Base-by-base conservation (phyloP, 2,113 vertebrate genomes). In the Psephotus haematonotus region DNA sequence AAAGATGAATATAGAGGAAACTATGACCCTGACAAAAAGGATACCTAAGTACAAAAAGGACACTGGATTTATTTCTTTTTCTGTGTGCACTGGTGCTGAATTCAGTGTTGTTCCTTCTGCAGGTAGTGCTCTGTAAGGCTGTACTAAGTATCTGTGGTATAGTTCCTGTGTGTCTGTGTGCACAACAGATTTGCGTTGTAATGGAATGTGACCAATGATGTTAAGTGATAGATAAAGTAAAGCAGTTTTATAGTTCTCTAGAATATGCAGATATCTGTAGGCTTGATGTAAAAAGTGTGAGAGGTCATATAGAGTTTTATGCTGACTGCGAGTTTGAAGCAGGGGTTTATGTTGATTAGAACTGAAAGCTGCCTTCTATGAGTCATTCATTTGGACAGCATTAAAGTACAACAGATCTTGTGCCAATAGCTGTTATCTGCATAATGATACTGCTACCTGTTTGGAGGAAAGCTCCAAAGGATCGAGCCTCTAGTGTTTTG, bases 111-210 rank as follows among this genome's bases (percentile, higher is more conserved):
- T 59, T 93, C 67, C 35, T 93, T 86, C 63, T 62, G 18, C n/a
- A 79, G 37, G 6, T 17, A 17, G 39, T 19, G 31, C n/a, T 35
- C 52, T 35, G 22, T 35, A 72, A 72, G 64, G 47, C 46, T 81
- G 12, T n/a, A 7, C 33, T 44, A 7, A 35, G 7, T 71, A 13
- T 46, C 25, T 20, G 31, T 55, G 35, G 2, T 55, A 3, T 18
- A 29, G 52, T 33, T 78, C 10, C 19, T 49, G 0, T 24, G 17
- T 39, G 17, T 31, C 15, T 55, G 27, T 0, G 0, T 22, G 39
- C 39, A 14, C n/a, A 50, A 6, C 33, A 46, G 50, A 18, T 41
- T 41, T 63, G 16, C 31, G 2, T 29, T 33, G 33, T 25, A 10
- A 25, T 59, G 44, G 43, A 90, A 53, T 0, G 0, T 62, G 39